phyloP scores from a whole-genome alignment of 53 echinoderm and acorn worm genomes.

The Zoroaster sp. region DNA sequence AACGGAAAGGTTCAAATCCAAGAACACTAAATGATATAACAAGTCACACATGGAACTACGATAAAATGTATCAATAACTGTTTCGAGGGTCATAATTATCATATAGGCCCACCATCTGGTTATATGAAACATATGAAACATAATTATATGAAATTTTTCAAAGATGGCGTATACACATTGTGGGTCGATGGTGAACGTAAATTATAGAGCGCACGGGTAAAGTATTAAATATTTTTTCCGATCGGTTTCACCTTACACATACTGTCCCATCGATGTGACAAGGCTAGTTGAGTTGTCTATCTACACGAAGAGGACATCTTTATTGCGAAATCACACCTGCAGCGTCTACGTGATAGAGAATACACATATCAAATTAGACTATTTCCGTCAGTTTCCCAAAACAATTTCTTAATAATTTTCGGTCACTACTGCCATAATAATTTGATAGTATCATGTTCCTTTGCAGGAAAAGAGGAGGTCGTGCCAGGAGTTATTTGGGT shows the following conservation, averaged over 20 bases:
- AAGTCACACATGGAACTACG: too few relatives aligned
- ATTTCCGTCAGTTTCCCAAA: not conserved
- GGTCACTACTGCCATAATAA: not conserved
- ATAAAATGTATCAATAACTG: too few relatives aligned
- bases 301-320: not conserved
- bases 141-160: too few relatives aligned
- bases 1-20: too few relatives aligned
- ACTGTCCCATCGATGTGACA: conserved; percentile 22
- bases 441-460: too few relatives aligned
- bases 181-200: too few relatives aligned
- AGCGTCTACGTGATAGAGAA: not conserved
- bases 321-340: conserved; percentile 44
- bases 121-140: too few relatives aligned
- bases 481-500: not conserved
- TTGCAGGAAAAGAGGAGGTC: not conserved
- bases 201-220: not conserved
- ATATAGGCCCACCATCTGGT: too few relatives aligned
- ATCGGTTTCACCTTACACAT: not conserved
- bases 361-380: conserved; percentile 3
- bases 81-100: too few relatives aligned
- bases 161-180: too few relatives aligned
- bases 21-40: too few relatives aligned
- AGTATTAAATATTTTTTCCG: conserved; percentile 9
- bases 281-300: not conserved
- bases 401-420: not conserved